Percentiles rank a stretch among this genome's conserved stretches.
phyloP scores from a whole-genome alignment of 2,888 invertebrate genomes.

The Drosophila pseudotalamancana region DNA sequence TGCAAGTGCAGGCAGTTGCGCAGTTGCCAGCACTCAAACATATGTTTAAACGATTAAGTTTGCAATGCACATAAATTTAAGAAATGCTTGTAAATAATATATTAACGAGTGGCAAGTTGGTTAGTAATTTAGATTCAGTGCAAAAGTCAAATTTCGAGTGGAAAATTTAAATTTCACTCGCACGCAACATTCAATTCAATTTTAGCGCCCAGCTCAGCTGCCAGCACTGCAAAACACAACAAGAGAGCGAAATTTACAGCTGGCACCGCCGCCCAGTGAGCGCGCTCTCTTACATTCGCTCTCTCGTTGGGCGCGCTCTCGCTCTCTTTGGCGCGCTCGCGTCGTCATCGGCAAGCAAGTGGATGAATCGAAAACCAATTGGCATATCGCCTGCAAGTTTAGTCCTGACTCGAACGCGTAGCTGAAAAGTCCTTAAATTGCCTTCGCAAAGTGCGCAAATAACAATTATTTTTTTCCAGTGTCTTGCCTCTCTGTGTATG shows the following conservation, averaged over 20 bases:
- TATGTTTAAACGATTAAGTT: conserved; percentile 13
- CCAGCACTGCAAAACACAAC: conserved; percentile 1
- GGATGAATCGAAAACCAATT: conserved; percentile 37
- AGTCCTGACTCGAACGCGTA: conserved; percentile 75
- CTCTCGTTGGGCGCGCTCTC: background rate
- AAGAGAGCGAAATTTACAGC: conserved; percentile 22
- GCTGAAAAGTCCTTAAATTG: conserved; percentile 63
- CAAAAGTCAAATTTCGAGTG: background rate
- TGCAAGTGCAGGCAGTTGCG: conserved; percentile 18
- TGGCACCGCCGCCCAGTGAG: conserved; percentile 18
- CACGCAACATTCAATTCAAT: background rate
- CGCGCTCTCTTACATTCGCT: conserved; percentile 2
- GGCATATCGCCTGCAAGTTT: conserved; percentile 43
- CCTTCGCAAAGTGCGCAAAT: conserved; percentile 50
- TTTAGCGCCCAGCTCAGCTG: conserved; percentile 20
- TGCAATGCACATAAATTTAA: background rate
- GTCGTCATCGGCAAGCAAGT: conserved; percentile 18
- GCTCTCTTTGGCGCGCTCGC: background rate
- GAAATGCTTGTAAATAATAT: too few species aligned
- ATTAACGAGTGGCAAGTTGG: too few species aligned
- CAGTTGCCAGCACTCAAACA: conserved; percentile 2
- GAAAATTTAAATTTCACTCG: background rate
- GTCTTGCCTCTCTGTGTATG: conserved; percentile 27
- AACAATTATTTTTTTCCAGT: conserved; percentile 39
- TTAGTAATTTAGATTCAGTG: background rate